Evolutionary conservation across 2,888 invertebrate species (phyloP), one percentile per base, ranked within the genome.

Genomic region (Oscheius sp.): DNA sequence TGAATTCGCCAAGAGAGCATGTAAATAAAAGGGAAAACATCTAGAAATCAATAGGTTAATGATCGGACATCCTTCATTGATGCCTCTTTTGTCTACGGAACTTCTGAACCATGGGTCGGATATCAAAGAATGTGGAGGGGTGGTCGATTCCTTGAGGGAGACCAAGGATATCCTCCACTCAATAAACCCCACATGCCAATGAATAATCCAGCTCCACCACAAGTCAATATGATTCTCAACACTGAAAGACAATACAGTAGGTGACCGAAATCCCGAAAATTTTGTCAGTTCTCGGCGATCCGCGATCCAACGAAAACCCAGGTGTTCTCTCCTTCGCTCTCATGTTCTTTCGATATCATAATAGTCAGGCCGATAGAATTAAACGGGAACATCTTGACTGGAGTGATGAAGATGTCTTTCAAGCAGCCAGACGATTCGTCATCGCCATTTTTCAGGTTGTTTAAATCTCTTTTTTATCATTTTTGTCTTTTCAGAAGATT

Each of bases 21-120:
- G 95, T 32, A 28, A 6, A 9, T 47, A 12, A 12, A 9, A 9
- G 8, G 36, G 8, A 36, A n/a, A 45, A 45, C 8, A 8, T 17
- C 45, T 45, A n/a, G n/a, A n/a, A n/a, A n/a, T n/a, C 8, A 14
- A 8, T 90, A 96, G 95, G 91, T 94, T 85, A 97, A 98, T 89
- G 92, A 93, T 88, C 93, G 94, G 87, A 95, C 95, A 62, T 93
- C 95, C 85, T 97, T 95, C 95, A 95, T 98, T 85, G 98, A 98
- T 88, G 97, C 93, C 72, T 96, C 95, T 88, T 97, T 96, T 89
- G 91, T 98, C 83, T 98, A 98, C 89, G 95, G 95, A 86, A 95
- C 94, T 61, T 94, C 93, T 84, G 95, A 96, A 88, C 95, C 96
- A 65, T 96, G 97, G 94, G 91, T 95, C 81, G 94, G 94, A 87